These are phyloP conservation scores for Drosophila engyochracea DNA, from an alignment of 2,888 invertebrate genomes.

Conservation along the genomic window DNA sequence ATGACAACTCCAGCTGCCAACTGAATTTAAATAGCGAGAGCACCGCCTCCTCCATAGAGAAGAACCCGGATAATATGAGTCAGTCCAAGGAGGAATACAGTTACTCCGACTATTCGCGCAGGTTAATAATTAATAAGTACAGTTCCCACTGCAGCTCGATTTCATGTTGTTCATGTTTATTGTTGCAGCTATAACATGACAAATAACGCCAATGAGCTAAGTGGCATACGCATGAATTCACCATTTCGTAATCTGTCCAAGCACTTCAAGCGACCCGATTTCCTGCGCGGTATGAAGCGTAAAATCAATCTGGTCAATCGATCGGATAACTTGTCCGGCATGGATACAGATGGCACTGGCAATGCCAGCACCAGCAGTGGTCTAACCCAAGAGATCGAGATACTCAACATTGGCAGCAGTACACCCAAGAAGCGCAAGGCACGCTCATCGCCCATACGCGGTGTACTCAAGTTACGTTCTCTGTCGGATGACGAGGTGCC, in stretches of 20 bases:
- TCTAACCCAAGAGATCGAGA: conserved; percentile 90
- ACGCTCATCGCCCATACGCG: conserved; percentile 85
- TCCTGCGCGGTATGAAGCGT: conserved; percentile 87
- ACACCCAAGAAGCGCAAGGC: conserved; percentile 89
- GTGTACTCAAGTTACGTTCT: conserved; percentile 88
- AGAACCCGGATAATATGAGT: conserved; percentile 78
- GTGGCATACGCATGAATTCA: conserved; percentile 83
- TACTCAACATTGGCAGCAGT: conserved; percentile 89
- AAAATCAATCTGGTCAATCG: conserved; percentile 86
- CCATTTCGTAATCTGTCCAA: conserved; percentile 83
- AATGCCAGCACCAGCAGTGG: conserved; percentile 89
- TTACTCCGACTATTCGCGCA: conserved; percentile 86
- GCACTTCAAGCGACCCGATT: conserved; percentile 85
- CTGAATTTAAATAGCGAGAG: conserved; percentile 86
- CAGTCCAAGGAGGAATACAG: conserved; percentile 83
- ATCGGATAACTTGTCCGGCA: conserved; percentile 78
- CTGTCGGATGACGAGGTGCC: conserved; percentile 88
- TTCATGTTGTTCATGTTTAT: neutral
- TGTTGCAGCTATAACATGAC: conserved; percentile 81
- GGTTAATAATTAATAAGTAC: conserved; percentile 68
- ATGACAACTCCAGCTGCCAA: conserved; percentile 85
- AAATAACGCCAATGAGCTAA: conserved; percentile 83
- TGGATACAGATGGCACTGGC: conserved; percentile 86
- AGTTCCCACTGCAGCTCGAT: neutral
- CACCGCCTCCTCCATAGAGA: conserved; percentile 85